Percentiles rank a stretch among this genome's conserved stretches.
These are phyloP conservation scores for Manduca sexta DNA, from an alignment of 1,140 invertebrate species.

Conservation along the genomic window DNA sequence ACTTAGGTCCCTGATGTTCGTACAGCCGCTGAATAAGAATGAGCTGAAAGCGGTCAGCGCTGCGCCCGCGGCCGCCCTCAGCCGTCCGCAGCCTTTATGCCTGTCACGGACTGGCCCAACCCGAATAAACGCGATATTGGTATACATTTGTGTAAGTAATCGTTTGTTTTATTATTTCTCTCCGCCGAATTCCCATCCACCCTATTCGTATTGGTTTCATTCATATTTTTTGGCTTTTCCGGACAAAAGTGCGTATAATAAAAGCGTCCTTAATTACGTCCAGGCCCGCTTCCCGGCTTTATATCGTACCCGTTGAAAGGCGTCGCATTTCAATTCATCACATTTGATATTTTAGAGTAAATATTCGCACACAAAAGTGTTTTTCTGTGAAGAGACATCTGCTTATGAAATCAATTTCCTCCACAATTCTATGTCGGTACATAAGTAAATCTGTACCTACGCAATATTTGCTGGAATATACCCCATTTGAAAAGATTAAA, in stretches of 20 bases:
- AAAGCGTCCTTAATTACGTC: constrained; percentile 2
- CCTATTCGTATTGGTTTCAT: not conserved
- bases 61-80: constrained; percentile 5
- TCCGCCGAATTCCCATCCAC: not conserved
- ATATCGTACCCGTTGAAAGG: constrained; percentile 3
- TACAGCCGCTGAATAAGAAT: no score
- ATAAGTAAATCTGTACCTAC: constrained; percentile 12
- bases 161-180: not conserved
- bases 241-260: not conserved
- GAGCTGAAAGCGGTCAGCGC: no score
- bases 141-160: not conserved
- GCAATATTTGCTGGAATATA: constrained; percentile 18
- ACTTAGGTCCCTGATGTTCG: no score
- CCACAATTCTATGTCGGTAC: constrained; percentile 12
- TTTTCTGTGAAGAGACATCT: constrained; percentile 10
- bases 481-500: constrained; percentile 35
- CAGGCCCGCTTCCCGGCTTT: constrained; percentile 1
- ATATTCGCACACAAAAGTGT: constrained; percentile 4
- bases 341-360: constrained; percentile 9
- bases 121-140: not conserved
- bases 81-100: not conserved
- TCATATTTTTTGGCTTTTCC: not conserved
- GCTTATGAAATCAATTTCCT: constrained; percentile 23
- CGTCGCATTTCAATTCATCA: constrained; percentile 3
- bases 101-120: not conserved